Conservation (phyloP, 2,113 vertebrate genomes). For the Sorex fumeus region DNA sequence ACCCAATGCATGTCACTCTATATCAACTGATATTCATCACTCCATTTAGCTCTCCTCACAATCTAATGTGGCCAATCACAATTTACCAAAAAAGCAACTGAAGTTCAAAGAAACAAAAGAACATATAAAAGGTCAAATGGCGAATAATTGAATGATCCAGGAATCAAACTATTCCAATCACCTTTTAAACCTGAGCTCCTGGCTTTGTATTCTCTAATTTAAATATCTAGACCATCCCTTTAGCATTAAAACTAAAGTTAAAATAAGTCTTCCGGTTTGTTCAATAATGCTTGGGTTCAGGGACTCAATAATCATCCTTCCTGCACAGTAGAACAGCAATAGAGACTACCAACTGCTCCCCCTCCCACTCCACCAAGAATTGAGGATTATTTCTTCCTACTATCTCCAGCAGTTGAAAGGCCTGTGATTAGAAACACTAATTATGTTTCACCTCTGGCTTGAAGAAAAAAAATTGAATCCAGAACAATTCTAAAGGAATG, state of each 20-base stretch:
- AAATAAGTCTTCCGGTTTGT: neutral
- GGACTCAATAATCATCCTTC: neutral
- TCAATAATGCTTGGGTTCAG: neutral
- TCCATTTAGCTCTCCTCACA: neutral
- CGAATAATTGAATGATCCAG: neutral
- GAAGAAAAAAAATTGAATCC: conserved; percentile 26
- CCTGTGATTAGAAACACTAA: conserved; percentile 4
- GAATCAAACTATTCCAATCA: neutral
- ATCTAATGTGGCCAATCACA: neutral
- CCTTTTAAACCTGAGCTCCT: neutral
- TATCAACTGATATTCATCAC: neutral
- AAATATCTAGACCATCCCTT: neutral
- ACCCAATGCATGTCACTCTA: neutral
- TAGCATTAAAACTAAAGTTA: neutral
- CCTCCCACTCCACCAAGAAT: neutral
- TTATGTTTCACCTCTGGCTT: neutral
- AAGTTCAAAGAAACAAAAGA: neutral
- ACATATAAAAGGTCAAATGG: neutral
- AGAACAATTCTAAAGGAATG: neutral
- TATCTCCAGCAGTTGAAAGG: neutral
- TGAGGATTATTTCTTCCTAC: neutral
- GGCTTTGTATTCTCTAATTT: conserved; percentile 20
- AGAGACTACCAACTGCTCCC: neutral
- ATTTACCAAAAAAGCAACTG: neutral
- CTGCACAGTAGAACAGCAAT: accelerated